Percentiles rank a stretch among this genome's conserved stretches.
These are phyloP conservation scores for Lepilemur septentrionalis DNA, from an alignment of 2,797 vertebrate species.

Conservation along the genomic window DNA sequence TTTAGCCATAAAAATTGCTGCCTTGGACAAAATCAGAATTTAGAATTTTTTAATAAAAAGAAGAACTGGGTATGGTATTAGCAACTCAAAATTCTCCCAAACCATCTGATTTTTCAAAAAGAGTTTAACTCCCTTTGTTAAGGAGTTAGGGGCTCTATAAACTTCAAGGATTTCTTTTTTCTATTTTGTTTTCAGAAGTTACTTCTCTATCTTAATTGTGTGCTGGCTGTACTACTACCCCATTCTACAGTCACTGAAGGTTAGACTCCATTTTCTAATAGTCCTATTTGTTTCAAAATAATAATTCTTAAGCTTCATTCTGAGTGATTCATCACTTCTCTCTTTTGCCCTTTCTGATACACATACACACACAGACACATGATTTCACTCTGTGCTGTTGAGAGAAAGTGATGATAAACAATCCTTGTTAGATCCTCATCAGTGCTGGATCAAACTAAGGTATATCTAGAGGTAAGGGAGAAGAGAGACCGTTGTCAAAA, in stretches of 20 bases:
- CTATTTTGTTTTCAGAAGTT: neutral
- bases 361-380: neutral
- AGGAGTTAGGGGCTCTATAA: neutral
- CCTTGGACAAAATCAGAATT: neutral
- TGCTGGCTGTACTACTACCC: neutral
- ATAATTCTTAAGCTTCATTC: slow-evolving; percentile 21
- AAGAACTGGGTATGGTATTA: neutral
- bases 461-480: neutral
- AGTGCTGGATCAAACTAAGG: neutral
- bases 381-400: neutral
- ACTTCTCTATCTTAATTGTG: neutral
- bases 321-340: neutral
- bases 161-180: neutral
- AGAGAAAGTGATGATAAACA: neutral
- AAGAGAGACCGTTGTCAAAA: neutral
- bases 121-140: neutral
- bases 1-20: neutral
- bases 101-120: slow-evolving; percentile 35
- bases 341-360: neutral
- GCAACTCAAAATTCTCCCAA: neutral
- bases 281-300: neutral
- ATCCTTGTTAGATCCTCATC: neutral
- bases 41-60: neutral
- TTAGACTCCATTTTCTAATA: neutral
- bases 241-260: neutral